Conservation (phyloP, 2,888 invertebrate genomes). For the Xanthia icteritia region DNA sequence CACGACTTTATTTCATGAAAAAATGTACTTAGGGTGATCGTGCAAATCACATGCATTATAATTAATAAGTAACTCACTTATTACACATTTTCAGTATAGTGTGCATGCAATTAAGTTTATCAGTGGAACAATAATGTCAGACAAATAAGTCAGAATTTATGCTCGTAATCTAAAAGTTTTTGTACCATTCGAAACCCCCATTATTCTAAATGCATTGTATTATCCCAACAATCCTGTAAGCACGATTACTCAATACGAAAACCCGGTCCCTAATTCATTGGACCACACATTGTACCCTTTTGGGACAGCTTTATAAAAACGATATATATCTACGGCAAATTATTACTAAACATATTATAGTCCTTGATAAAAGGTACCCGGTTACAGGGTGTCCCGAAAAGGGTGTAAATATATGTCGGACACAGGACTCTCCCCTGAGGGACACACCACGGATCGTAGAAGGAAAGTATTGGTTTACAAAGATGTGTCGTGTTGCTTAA, state of each 20-base stretch:
- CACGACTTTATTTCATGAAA: too few species aligned
- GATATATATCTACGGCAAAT: conserved; percentile 45
- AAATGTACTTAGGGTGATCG: too few species aligned
- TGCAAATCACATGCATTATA: too few species aligned
- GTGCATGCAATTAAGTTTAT: background rate
- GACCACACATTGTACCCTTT: conserved; percentile 24
- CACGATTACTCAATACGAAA: conserved; percentile 12
- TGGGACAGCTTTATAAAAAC: conserved; percentile 46
- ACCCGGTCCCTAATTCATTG: conserved; percentile 26
- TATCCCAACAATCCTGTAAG: conserved; percentile 6
- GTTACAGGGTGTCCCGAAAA: conserved; percentile 36
- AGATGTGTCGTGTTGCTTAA: background rate
- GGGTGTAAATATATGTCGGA: conserved; percentile 52
- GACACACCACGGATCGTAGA: background rate
- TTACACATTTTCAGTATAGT: too few species aligned
- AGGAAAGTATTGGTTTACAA: background rate
- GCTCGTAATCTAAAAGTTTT: background rate
- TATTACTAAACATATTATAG: conserved; percentile 42
- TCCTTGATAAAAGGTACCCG: conserved; percentile 19
- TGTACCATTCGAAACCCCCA: background rate
- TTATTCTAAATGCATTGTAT: conserved; percentile 4
- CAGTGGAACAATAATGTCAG: background rate
- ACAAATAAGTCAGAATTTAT: background rate
- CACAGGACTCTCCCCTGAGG: conserved; percentile 42
- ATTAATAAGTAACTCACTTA: too few species aligned